Evolutionary conservation across 1,140 invertebrate genomes (phyloP), one percentile per base, ranked within the genome.

Genomic region (Scaptomyza graminum): DNA sequence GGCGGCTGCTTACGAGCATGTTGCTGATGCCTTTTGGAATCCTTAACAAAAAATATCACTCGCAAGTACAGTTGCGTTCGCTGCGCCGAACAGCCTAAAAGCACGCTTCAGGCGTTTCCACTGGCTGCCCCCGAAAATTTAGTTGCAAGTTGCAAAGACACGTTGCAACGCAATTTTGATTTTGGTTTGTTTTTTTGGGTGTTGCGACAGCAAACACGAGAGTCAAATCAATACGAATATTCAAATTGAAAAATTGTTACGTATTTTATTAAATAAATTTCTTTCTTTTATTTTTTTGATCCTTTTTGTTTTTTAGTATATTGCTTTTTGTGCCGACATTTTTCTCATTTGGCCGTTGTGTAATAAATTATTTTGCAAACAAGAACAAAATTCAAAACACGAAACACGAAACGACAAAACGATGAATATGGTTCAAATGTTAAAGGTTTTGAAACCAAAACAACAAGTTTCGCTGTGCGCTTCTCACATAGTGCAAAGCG

Each of bases 1-100:
- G 34, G 9, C 46, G 41, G 8, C 37, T 50, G 51, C 60, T 37
- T 52, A 3, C 18, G 43, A 34, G 13, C 18, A 34, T 34, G 8
- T 1, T 34, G 31, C 1, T 46, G 43, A 28, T 49, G 13, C 16
- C 22, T 56, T 22, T 46, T 16, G 57, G 25, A 31, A 7, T 44
- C 16, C 57, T 44, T 28, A 16, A 46, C 28, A 31, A 31, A 31
- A 31, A 31, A 31, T 31, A 31, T 6, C 28, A 44, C 18, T 34
- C 12, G 44, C 16, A 67, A 61, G 80, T 83, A 83, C 80, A 84
- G 80, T 83, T 76, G 80, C 46, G 80, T 50, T 61, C 12, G 57
- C 41, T 50, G 39, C 46, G 47, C 46, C 50, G 63, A 78, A 59
- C 57, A 59, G 46, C 67, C 34, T 68, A 78, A 59, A 57, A 59